phyloP scores from a whole-genome alignment of 2,113 vertebrate species.

The Chamaetylas fuelleborni region DNA sequence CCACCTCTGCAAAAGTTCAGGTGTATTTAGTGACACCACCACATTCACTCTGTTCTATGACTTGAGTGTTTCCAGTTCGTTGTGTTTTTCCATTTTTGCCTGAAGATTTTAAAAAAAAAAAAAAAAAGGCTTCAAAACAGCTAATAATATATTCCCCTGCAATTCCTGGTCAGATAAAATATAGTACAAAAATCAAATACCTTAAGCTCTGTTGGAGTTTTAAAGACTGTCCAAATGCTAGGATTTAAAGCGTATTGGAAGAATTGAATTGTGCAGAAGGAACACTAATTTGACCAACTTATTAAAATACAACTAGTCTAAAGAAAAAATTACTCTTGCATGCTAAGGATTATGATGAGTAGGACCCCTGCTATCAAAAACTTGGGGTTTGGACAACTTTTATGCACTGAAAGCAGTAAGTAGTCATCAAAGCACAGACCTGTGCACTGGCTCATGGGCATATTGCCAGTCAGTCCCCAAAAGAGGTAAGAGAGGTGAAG shows the following conservation, averaged over 20 bases:
- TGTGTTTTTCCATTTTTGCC: not conserved
- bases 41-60: fast-evolving
- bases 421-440: not conserved
- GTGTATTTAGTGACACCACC: not conserved
- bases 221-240: not conserved
- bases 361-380: not conserved
- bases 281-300: not conserved
- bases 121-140: not conserved
- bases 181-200: not conserved
- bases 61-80: fast-evolving
- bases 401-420: not conserved
- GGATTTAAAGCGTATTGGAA: not conserved
- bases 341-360: not conserved
- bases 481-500: not conserved
- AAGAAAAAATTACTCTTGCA: not conserved
- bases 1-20: not conserved
- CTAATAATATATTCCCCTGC: not conserved
- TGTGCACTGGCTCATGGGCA: not conserved
- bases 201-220: not conserved
- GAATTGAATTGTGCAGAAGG: not conserved
- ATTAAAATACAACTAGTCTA: not conserved
- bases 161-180: not conserved
- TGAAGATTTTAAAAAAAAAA: not conserved
- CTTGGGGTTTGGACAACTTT: not conserved
- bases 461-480: not conserved